Conservation (phyloP, 2,888 invertebrate genomes). For the Lepidocyrtinus sp. region DNA sequence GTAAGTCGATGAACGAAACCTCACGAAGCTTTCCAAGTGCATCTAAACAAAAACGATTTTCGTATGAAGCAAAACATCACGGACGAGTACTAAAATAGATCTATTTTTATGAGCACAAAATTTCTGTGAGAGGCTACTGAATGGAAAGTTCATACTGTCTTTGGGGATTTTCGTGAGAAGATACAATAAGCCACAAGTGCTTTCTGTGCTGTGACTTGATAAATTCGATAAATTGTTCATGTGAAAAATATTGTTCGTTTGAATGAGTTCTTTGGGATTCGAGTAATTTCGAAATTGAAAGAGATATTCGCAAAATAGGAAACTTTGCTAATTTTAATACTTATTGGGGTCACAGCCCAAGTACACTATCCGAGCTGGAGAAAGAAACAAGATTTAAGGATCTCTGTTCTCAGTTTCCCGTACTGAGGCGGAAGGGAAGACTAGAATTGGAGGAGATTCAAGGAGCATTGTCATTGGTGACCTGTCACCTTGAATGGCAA, state of each 20-base stretch:
- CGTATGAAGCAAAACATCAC: not conserved
- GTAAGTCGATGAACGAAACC: not conserved
- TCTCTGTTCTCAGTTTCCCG: slow-evolving; percentile 20
- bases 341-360: not conserved
- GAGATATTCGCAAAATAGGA: too few relatives aligned
- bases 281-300: too few relatives aligned
- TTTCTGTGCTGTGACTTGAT: too few relatives aligned
- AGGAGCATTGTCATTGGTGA: not conserved
- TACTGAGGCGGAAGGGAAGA: slow-evolving; percentile 37
- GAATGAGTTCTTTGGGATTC: too few relatives aligned
- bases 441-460: slow-evolving; percentile 2
- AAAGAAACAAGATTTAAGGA: slow-evolving; percentile 19
- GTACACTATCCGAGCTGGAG: slow-evolving; percentile 40
- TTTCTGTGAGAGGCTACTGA: too few relatives aligned
- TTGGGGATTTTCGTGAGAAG: too few relatives aligned
- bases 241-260: too few relatives aligned
- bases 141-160: too few relatives aligned
- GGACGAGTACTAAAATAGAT: not conserved
- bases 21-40: not conserved
- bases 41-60: not conserved
- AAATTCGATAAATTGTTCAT: too few relatives aligned
- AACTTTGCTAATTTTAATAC: too few relatives aligned
- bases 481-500: slow-evolving; percentile 35
- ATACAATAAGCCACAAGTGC: too few relatives aligned
- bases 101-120: not conserved